These are phyloP conservation scores for Numenius arquata DNA, from an alignment of 2,113 vertebrate species.

Conservation along the genomic window DNA sequence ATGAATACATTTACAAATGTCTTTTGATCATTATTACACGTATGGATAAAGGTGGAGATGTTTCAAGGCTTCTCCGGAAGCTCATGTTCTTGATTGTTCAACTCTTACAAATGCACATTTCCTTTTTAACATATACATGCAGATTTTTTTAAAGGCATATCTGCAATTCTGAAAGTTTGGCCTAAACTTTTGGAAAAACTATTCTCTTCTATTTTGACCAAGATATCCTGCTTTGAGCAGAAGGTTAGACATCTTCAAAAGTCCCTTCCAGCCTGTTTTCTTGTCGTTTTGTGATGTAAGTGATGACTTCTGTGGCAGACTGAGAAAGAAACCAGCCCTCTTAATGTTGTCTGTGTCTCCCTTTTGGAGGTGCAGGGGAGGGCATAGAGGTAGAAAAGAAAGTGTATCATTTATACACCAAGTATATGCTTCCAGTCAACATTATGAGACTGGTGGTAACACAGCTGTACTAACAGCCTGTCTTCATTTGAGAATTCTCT, in stretches of 20 bases:
- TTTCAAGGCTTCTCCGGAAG: background rate
- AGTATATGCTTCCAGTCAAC: background rate
- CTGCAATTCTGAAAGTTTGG: background rate
- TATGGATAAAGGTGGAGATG: background rate
- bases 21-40: background rate
- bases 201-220: background rate
- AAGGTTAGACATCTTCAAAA: background rate
- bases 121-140: background rate
- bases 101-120: background rate
- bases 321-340: background rate
- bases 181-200: background rate
- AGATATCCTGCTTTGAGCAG: background rate
- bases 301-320: background rate
- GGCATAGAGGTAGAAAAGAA: background rate
- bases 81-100: background rate
- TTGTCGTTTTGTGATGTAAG: background rate
- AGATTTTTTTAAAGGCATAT: background rate
- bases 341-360: background rate
- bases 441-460: background rate
- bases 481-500: background rate
- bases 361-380: background rate
- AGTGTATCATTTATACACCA: background rate
- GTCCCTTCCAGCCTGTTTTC: background rate
- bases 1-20: background rate
- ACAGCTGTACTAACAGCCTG: rapidly evolving